Base-by-base conservation (phyloP, 1,140 invertebrate genomes). In the Apis mellifera region DNA sequence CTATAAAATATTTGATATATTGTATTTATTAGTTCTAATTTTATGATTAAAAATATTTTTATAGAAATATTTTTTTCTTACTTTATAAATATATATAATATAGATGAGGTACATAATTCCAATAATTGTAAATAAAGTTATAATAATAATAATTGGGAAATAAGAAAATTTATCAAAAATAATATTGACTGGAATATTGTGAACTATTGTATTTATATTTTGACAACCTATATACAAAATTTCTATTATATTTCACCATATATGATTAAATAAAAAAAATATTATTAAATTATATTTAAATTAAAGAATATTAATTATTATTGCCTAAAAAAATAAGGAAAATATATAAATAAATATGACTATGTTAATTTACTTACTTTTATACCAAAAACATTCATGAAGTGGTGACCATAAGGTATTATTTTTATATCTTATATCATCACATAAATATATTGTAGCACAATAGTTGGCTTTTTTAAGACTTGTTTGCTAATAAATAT, bases 351-450 rank as follows among this genome's bases (percentile, higher is more conserved):
- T 11, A 17, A 42, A 11, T 3, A 68, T 57, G n/a, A 57, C 54
- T 57, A 57, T 52, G 17, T 17, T 13, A 9, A 62, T 55, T 21
- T 62, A 66, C 71, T 83, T 73, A 86, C 84, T 32, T 42, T 42
- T 62, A 66, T 21, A 26, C 60, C 60, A n/a, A 12, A 1, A 21
- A 2, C 50, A 26, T 21, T 21, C 17, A 4, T 21, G 15, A n/a
- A 2, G n/a, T 23, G 78, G 74, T 3, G 69, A 52, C 85, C 85
- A 86, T 15, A 85, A 12, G 50, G 69, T 78, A 7, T 26, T 7
- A 7, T 9, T 0, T 2, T 54, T 1, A 13, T 81, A 86, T 55
- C 84, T 82, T 17, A 42, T 17, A 76, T 54, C 52, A 13, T 60
- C 26, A 17, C 9, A 0, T 15, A 82, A 1, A 15, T 1, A 0